phyloP scores from a whole-genome alignment of 1,140 invertebrate genomes.

The Pissodes strobi region DNA sequence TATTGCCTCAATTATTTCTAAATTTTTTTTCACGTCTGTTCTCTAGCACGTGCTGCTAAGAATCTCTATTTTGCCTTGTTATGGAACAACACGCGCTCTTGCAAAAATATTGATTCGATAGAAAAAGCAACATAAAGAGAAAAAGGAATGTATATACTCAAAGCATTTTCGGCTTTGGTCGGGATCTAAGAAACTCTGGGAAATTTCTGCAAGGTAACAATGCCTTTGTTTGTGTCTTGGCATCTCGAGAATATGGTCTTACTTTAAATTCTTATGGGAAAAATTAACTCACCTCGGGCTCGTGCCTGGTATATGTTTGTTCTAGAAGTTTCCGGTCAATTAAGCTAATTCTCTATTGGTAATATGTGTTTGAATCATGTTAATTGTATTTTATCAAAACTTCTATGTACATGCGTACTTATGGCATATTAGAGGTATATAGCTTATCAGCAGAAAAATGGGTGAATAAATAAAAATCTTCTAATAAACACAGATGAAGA shows the following conservation, averaged over 20 bases:
- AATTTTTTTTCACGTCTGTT: not conserved
- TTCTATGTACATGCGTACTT: too few species aligned
- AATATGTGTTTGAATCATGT: too few species aligned
- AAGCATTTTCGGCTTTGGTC: not conserved
- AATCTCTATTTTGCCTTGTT: not conserved
- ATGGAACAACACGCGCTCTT: conserved; percentile 5
- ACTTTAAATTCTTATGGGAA: not conserved
- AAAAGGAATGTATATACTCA: not conserved
- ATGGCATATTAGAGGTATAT: too few species aligned
- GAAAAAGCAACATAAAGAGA: conserved; percentile 9
- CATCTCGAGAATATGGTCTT: not conserved
- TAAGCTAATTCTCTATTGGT: too few species aligned
- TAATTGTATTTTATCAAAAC: too few species aligned
- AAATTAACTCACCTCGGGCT: not conserved
- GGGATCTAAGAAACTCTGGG: not conserved
- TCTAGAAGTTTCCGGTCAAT: too few species aligned
- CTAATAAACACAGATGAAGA: too few species aligned
- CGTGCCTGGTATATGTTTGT: not conserved
- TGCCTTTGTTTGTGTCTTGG: not conserved
- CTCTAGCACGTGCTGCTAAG: not conserved
- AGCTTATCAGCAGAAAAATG: too few species aligned
- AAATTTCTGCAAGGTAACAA: not conserved
- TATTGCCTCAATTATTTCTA: too few species aligned
- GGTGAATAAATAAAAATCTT: too few species aligned
- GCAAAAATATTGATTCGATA: conserved; percentile 7